phyloP scores from a whole-genome alignment of 1,140 invertebrate genomes.

The Nixonia krombeini region DNA sequence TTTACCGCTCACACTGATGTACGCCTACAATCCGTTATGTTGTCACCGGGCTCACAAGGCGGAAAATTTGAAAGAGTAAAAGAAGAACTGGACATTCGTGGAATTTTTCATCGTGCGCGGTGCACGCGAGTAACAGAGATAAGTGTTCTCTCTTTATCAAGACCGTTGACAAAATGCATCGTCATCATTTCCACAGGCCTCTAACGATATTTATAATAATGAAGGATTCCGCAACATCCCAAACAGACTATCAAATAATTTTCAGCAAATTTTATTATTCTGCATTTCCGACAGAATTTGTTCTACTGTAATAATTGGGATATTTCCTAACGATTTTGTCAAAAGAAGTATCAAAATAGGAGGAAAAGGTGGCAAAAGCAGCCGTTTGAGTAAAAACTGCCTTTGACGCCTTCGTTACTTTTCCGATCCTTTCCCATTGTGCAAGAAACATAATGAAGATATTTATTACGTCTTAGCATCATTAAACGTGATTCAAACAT shows the following conservation, averaged over 20 bases:
- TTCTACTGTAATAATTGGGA: too few relatives aligned
- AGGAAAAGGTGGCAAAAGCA: constrained; percentile 11
- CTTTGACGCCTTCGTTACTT: constrained; percentile 34
- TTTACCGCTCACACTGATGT: constrained; percentile 50
- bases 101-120: constrained; percentile 34
- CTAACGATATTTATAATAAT: background rate
- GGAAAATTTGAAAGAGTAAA: constrained; percentile 44
- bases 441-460: constrained; percentile 29
- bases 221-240: too few relatives aligned
- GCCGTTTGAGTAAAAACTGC: constrained; percentile 24
- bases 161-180: background rate
- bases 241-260: too few relatives aligned
- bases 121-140: too few relatives aligned
- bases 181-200: background rate
- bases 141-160: background rate
- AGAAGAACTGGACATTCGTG: constrained; percentile 31
- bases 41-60: constrained; percentile 39
- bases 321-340: too few relatives aligned
- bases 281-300: too few relatives aligned
- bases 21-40: constrained; percentile 42
- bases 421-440: constrained; percentile 10
- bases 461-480: too few relatives aligned
- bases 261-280: too few relatives aligned
- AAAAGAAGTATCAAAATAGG: constrained; percentile 23
- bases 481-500: too few relatives aligned